Conservation (phyloP, 2,113 vertebrate genomes). For the Uria aalge region DNA sequence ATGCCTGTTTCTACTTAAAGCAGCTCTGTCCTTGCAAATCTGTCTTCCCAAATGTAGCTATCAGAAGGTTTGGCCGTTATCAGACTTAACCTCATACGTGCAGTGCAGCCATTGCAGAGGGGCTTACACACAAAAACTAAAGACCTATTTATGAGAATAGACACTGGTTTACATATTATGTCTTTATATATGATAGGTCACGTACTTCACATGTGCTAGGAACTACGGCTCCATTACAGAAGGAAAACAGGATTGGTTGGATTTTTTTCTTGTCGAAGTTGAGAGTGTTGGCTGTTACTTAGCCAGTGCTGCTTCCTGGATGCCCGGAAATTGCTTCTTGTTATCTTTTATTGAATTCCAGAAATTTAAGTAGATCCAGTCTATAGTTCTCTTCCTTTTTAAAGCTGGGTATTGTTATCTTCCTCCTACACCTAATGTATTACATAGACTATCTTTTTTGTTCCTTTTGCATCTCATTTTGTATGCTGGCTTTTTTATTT, state of each 20-base stretch:
- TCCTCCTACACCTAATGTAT: not conserved
- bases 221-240: not conserved
- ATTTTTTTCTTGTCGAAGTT: not conserved
- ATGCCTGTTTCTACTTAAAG: not conserved
- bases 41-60: not conserved
- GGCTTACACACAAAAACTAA: not conserved
- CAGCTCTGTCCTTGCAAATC: not conserved
- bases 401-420: not conserved
- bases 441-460: not conserved
- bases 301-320: not conserved
- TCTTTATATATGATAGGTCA: not conserved
- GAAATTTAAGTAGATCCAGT: not conserved
- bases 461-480: not conserved
- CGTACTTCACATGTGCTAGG: accelerated
- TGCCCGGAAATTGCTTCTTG: not conserved
- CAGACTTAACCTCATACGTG: accelerated
- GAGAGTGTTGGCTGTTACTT: not conserved
- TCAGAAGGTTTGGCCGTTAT: not conserved
- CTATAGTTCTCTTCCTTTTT: not conserved
- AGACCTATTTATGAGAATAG: accelerated
- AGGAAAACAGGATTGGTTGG: not conserved
- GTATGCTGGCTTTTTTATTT: not conserved
- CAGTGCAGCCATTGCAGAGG: not conserved
- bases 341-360: not conserved
- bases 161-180: not conserved